phyloP scores from a whole-genome alignment of 2,113 vertebrate genomes.

The Cyanocitta stelleri region DNA sequence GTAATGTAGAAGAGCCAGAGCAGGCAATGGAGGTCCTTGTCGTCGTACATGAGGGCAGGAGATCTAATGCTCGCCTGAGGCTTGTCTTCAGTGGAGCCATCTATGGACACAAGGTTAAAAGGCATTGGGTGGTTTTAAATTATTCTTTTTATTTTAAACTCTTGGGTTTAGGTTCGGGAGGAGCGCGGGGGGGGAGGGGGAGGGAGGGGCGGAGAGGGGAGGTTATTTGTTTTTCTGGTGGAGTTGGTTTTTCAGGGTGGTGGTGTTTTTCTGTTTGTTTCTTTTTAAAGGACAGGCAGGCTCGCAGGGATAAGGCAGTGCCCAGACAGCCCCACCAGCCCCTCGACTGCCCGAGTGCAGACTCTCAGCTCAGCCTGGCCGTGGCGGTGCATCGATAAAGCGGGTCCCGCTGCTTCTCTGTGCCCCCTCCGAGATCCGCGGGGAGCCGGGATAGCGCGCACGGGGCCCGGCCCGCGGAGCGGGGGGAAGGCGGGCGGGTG shows the following conservation, averaged over 20 bases:
- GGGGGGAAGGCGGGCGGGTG: rapidly evolving
- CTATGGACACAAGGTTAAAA: neutral
- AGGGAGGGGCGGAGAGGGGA: neutral
- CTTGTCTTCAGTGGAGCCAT: neutral
- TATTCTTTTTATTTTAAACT: neutral
- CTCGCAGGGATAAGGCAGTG: neutral
- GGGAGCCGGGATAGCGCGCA: neutral
- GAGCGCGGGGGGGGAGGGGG: too few species aligned
- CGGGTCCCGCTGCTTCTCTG: rapidly evolving
- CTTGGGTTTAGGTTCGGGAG: neutral
- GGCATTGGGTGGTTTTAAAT: too few species aligned
- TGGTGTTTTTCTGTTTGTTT: neutral
- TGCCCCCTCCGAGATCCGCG: rapidly evolving
- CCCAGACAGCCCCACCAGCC: neutral
- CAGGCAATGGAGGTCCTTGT: neutral
- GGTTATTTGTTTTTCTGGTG: neutral
- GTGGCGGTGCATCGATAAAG: rapidly evolving
- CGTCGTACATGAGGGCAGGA: rapidly evolving
- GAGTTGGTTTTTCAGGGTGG: too few species aligned
- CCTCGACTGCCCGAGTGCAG: rapidly evolving
- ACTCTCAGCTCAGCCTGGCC: neutral
- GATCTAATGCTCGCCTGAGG: neutral
- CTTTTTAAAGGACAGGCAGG: neutral
- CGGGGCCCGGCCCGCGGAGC: neutral
- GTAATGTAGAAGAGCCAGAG: rapidly evolving